phyloP scores from a whole-genome alignment of 2,797 vertebrate genomes.

The Macropodus opercularis region DNA sequence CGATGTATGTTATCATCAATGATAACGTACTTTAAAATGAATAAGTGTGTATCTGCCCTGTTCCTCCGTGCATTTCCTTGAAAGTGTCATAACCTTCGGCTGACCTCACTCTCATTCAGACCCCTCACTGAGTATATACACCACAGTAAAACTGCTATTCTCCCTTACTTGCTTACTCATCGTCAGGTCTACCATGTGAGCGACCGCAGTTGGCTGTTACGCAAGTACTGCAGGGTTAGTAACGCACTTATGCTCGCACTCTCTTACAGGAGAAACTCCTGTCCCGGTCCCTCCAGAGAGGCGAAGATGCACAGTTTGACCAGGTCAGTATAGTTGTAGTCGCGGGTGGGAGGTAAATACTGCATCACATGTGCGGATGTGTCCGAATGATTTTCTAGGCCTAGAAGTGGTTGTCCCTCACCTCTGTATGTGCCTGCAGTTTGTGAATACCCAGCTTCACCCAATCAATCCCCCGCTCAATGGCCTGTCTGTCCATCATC shows the following conservation, averaged over 20 bases:
- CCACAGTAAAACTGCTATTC: not conserved
- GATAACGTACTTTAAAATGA: not conserved
- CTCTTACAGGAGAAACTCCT: constrained; percentile 91
- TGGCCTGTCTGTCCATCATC: constrained; percentile 65
- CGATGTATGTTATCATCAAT: too few relatives aligned
- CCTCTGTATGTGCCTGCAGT: constrained; percentile 34
- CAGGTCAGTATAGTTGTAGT: constrained; percentile 83
- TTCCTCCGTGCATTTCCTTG: not conserved
- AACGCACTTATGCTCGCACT: constrained; percentile 8
- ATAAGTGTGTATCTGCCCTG: not conserved
- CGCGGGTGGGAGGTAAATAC: not conserved
- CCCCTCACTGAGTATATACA: not conserved
- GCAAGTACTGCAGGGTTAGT: not conserved
- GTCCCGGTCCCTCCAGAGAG: constrained; percentile 97
- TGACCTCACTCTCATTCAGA: constrained; percentile 1
- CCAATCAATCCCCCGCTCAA: constrained; percentile 58
- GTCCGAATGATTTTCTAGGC: constrained; percentile 5
- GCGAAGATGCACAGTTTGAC: constrained; percentile 99
- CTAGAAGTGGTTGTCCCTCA: constrained; percentile 10
- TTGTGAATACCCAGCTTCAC: constrained; percentile 51
- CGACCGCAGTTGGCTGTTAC: constrained; percentile 2
- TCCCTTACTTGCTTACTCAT: constrained; percentile 9
- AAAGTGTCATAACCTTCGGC: not conserved
- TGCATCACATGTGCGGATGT: constrained; percentile 1
- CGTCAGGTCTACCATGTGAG: constrained; percentile 3